Base-by-base conservation (phyloP, 2,797 vertebrate species). In the Platalea minor region DNA sequence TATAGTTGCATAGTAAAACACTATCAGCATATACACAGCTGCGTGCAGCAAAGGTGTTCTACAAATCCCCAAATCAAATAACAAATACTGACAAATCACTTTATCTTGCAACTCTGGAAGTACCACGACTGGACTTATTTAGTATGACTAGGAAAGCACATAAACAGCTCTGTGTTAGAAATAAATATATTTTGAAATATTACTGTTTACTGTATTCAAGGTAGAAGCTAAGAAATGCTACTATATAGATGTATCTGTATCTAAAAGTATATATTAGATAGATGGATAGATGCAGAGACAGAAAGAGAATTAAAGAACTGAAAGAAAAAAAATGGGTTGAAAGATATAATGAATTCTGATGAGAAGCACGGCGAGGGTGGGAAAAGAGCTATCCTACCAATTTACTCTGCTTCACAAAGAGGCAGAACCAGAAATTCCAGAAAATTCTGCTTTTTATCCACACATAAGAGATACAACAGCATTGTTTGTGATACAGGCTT, bases 41-140 rank as follows among this genome's bases (percentile, higher is more conserved):
- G 48, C 53, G 48, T 51, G 31, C 33, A 72, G 75, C 37, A 89
- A 88, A 77, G 37, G 11, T 31, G 19, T 70, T 75, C 65, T 39
- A 60, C 64, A 92, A 88, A 94, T 75, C 61, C 87, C 31, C 4
- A 65, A 89, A 93, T 85, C 72, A 70, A 91, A 88, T 33, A 93
- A 72, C 41, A 43, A 33, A 35, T 35, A 75, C 43, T 60, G 45
- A 75, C 43, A 88, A 93, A 94, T 64, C 87, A 75, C 60, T 73
- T 93, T 57, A 74, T 70, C 70, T 68, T 80, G 28, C 35, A 76
- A 19, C 43, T 67, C 45, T 83, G 16, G 25, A 64, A 82, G 51
- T 51, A 57, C 41, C 17, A 13, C 9, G 37, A 84, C 65, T 5
- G 2, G 28, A 7, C 23, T 61, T 88, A 45, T 43, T 81, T 78